These are phyloP conservation scores for Oreochromis mossambicus DNA, from an alignment of 2,797 vertebrate species.

Conservation along the genomic window DNA sequence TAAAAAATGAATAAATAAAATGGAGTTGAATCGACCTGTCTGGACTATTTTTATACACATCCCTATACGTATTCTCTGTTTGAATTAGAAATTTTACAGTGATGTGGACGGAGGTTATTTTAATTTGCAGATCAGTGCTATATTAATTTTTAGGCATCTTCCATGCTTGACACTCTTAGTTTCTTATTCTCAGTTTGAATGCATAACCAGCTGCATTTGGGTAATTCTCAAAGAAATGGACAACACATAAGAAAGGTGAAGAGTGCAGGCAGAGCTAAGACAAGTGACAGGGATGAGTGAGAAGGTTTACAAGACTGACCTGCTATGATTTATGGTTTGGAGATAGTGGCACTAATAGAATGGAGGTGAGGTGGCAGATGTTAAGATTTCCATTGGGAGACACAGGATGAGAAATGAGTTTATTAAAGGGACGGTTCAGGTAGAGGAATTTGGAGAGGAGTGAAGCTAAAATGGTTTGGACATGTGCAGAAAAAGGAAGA, in stretches of 20 bases:
- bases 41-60: not conserved
- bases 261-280: not conserved
- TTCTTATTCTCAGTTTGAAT: not conserved
- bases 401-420: not conserved
- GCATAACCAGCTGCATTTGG: not conserved
- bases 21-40: constrained; percentile 30
- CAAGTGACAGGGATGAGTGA: not conserved
- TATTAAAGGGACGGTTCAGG: not conserved
- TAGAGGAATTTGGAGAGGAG: not conserved
- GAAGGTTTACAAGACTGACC: not conserved
- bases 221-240: not conserved
- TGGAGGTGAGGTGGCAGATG: not conserved
- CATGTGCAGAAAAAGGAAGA: not conserved
- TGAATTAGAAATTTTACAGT: not conserved
- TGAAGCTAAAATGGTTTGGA: not conserved
- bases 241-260: not conserved
- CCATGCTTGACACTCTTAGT: not conserved
- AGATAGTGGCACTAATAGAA: not conserved
- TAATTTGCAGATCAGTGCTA: not conserved
- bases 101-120: not conserved
- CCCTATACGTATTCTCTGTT: not conserved
- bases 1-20: constrained; percentile 55
- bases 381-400: not conserved
- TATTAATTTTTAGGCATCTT: not conserved
- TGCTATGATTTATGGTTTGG: not conserved